These are phyloP conservation scores for Sebastes diploproa DNA, from an alignment of 2,797 vertebrate genomes.

Conservation along the genomic window DNA sequence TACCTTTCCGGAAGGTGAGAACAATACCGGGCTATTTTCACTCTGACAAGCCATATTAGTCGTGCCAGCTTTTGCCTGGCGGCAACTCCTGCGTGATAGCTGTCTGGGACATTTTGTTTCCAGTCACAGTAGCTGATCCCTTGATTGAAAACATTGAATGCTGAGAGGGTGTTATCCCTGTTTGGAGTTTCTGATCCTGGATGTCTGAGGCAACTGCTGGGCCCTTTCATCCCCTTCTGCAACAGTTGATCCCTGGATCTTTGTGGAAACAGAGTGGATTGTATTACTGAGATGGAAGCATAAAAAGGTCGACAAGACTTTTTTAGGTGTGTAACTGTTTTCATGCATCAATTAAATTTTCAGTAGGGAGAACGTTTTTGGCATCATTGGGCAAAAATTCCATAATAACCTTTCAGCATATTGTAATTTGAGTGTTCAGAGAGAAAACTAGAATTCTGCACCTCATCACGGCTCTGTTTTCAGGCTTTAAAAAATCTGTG, in stretches of 20 bases:
- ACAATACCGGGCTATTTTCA: conserved; percentile 70
- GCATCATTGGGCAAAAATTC: no score
- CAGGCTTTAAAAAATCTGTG: no score
- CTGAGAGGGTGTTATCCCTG: conserved; percentile 68
- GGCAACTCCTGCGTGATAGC: conserved; percentile 54
- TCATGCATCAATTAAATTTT: neutral
- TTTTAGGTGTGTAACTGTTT: neutral
- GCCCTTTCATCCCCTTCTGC: conserved; percentile 38
- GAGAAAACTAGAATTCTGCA: no score
- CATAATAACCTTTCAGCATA: no score
- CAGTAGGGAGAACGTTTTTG: no score
- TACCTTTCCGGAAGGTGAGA: conserved; percentile 65
- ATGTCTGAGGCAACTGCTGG: conserved; percentile 48
- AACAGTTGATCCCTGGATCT: conserved; percentile 68
- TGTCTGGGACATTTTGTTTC: conserved; percentile 74
- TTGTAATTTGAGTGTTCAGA: no score
- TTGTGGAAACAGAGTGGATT: conserved; percentile 41
- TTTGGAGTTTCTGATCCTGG: conserved; percentile 66
- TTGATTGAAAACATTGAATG: conserved; percentile 75
- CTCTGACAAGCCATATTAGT: conserved; percentile 76
- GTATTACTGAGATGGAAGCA: conserved; percentile 26
- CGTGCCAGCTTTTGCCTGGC: conserved; percentile 68
- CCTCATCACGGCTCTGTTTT: no score
- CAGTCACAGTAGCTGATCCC: conserved; percentile 74
- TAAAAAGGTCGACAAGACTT: conserved; percentile 20